Conservation (phyloP, 53 echinoderm and acorn worm genomes). For the Zoroaster sp. region DNA sequence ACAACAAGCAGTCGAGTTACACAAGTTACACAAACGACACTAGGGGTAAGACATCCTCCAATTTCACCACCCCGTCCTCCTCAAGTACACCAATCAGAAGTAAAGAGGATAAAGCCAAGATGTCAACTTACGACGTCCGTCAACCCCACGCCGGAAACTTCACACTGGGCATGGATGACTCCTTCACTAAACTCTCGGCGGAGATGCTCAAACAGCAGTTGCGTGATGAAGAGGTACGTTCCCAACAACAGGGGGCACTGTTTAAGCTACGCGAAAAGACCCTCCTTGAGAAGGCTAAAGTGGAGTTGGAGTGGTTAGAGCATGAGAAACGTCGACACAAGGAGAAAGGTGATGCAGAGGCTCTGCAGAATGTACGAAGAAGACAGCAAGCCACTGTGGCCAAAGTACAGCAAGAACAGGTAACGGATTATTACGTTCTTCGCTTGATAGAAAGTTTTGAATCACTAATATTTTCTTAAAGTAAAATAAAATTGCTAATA, state of each 20-base stretch:
- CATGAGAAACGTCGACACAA: slow-evolving; percentile 80
- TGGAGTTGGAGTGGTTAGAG: slow-evolving; percentile 93
- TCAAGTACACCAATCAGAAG: slow-evolving; percentile 26
- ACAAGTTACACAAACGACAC: slow-evolving; percentile 20
- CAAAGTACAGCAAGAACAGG: slow-evolving; percentile 86
- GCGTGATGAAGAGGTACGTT: slow-evolving; percentile 82
- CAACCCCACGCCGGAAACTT: background rate
- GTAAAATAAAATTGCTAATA: no score
- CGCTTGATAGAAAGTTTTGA: no score
- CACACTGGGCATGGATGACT: slow-evolving; percentile 38
- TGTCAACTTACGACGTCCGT: background rate
- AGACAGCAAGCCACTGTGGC: slow-evolving; percentile 69
- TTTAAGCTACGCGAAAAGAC: slow-evolving; percentile 88
- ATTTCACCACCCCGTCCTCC: background rate
- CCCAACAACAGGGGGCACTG: slow-evolving; percentile 86
- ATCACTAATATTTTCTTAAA: no score
- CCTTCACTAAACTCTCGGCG: slow-evolving; percentile 48
- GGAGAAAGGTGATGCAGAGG: slow-evolving; percentile 73
- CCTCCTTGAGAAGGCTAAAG: slow-evolving; percentile 84
- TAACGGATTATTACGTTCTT: no score
- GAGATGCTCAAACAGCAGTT: slow-evolving; percentile 85
- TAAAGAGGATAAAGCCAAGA: slow-evolving; percentile 1
- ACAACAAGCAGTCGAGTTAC: slow-evolving; percentile 46
- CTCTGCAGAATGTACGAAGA: slow-evolving; percentile 64
- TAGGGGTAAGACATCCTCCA: background rate